Base-by-base conservation (phyloP, 2,113 vertebrate species). In the Calonectris borealis region DNA sequence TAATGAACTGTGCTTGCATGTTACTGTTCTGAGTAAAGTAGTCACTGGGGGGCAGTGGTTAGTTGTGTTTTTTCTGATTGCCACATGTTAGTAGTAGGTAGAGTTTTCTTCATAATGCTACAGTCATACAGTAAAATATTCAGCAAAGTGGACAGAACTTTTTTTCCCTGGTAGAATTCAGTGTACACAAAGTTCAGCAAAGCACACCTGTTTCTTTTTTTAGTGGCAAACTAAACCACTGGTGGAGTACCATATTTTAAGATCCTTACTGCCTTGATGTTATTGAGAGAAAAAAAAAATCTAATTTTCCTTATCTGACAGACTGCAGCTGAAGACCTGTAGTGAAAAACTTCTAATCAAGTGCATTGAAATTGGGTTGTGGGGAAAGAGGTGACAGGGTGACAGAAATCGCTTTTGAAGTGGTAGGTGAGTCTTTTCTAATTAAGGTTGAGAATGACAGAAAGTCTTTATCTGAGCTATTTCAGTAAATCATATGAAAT, bases 21-120 rank as follows among this genome's bases (percentile, higher is more conserved):
- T 64, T 80, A 16, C 36, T 87, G 54, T 64, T 84, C 27, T 75
- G 29, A 70, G 66, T 68, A 72, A 66, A 36, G 26, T 42, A 61
- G 75, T 91, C 97, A 91, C 87, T 85, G 86, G 83, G 65, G 90
- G 87, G 93, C 91, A 90, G 87, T 86, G 77, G 75, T 96, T 90
- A 85, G 62, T 68, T 94, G 65, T 68, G 17, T 58, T 79, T 83
- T 79, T 76, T 79, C 29, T 66, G 26, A 22, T 82, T 48, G 65
- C 52, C 44, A 3, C 16, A 14, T 38, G 14, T 64, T 54, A 60
- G 40, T 65, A 51, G 18, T 29, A 16, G 44, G 38, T 60, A 51
- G 52, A 82, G 40, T 81, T 88, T 38, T 68, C 16, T 60, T 66
- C 4, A 3, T 60, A 65, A 40, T 25, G 32, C 69, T 86, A 1